Evolutionary conservation across 2,797 vertebrate genomes (phyloP).

Genomic region (Spinibarbus caldwelli): DNA sequence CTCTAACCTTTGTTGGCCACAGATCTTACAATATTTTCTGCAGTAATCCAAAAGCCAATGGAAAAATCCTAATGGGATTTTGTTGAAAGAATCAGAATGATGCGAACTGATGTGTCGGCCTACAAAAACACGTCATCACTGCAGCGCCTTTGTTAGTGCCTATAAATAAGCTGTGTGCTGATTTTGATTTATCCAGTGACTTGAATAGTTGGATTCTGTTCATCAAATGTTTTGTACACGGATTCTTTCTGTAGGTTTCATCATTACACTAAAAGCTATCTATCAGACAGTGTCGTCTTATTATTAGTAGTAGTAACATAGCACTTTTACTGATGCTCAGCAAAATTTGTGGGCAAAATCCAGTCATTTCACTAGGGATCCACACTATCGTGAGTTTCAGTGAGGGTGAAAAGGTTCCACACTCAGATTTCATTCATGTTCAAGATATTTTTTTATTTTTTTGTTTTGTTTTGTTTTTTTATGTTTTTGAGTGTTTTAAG

Average conservation of each 20-base stretch:
- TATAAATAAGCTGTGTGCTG: not conserved
- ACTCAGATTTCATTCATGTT: too few species aligned
- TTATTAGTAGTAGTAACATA: not conserved
- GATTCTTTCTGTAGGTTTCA: not conserved
- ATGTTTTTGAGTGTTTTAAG: not conserved
- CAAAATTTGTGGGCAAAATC: not conserved
- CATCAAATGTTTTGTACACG: not conserved
- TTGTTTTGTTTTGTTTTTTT: not conserved
- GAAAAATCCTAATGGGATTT: not conserved
- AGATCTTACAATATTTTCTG: not conserved
- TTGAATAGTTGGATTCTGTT: not conserved
- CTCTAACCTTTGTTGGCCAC: not conserved
- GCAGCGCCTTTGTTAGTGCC: not conserved
- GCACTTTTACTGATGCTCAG: not conserved
- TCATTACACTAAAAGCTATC: not conserved
- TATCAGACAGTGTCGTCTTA: not conserved
- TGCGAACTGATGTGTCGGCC: not conserved
- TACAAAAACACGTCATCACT: not conserved
- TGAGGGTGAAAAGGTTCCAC: not conserved
- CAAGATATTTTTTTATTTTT: too few species aligned
- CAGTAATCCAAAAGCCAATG: not conserved
- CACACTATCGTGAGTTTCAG: not conserved
- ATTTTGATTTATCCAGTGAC: conserved; percentile 1
- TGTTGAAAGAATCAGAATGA: not conserved
- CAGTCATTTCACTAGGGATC: not conserved